phyloP scores from a whole-genome alignment of 2,113 vertebrate genomes.

The Takifugu bimaculatus region DNA sequence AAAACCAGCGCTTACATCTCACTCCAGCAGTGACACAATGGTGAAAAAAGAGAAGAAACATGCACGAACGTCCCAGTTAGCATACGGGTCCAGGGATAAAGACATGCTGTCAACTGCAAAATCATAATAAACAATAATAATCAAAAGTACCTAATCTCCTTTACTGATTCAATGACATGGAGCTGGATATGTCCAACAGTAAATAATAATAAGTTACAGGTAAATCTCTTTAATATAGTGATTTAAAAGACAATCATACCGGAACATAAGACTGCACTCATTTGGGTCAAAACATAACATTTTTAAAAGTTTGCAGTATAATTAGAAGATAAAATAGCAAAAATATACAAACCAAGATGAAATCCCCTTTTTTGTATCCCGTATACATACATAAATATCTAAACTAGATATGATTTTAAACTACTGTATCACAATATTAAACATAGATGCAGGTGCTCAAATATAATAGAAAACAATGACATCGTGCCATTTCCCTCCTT shows the following conservation, averaged over 20 bases:
- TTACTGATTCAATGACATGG: not conserved
- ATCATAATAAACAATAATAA: no score
- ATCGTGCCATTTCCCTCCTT: slow-evolving; percentile 32
- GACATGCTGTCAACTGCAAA: no score
- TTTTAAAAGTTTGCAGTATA: slow-evolving; percentile 47
- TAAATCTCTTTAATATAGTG: slow-evolving; percentile 65
- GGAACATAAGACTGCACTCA: slow-evolving; percentile 61
- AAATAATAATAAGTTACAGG: slow-evolving; percentile 71
- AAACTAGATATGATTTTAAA: slow-evolving; percentile 67
- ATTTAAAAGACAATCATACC: slow-evolving; percentile 59
- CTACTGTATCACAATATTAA: slow-evolving; percentile 59
- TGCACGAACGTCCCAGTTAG: slow-evolving; percentile 11
- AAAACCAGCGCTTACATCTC: slow-evolving; percentile 1
- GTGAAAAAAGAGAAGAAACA: no score
- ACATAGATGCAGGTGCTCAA: slow-evolving; percentile 71
- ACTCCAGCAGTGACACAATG: no score
- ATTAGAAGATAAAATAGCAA: slow-evolving; percentile 86
- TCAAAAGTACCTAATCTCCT: not conserved
- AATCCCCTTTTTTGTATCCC: slow-evolving; percentile 79
- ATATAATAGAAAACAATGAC: slow-evolving; percentile 58
- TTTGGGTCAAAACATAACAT: slow-evolving; percentile 70
- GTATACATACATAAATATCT: slow-evolving; percentile 85
- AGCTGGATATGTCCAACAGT: slow-evolving; percentile 44
- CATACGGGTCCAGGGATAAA: not conserved
- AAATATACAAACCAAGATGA: slow-evolving; percentile 90